Base-by-base conservation (phyloP, 1,140 invertebrate species). In the Reticulitermes speratus region DNA sequence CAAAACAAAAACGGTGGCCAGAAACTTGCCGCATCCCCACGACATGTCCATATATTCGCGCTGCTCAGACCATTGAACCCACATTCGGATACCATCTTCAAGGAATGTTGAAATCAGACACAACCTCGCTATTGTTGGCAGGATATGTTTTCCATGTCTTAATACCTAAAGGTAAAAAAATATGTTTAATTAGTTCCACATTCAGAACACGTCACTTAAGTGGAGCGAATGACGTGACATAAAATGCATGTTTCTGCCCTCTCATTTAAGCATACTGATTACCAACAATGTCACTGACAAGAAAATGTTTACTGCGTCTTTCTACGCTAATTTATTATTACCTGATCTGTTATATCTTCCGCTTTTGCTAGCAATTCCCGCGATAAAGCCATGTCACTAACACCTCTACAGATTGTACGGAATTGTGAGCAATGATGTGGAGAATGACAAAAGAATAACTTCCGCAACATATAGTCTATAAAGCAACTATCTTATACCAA, bases 71-170 rank as follows among this genome's bases (percentile, higher is more conserved):
- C 99, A 99, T 91, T 99, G 99, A 89, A 97, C 96, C 95, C 97
- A 99, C 99, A 99, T 99, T 87, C 99, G 94, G 69, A 99, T 93
- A 1, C 99, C 99, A 94, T 99, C 99, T 93, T 99, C 99, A 48
- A 99, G 93, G 92, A 99, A 99, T 88, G 99, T 99, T 87, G 98
- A 98, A 88, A 99, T 99, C n/a, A 99, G 94, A 91, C 98, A 99
- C 65, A 99, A 92, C 87, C 99, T 94, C 8, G 99, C 99, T 84
- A 99, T 92, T 87, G 98, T 99, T 38, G 99, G 99, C 88, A 99
- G 92, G 86, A 99, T 93, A 91, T 98, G 94, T 92, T 99, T 99
- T 84, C 96, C 95, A 92, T 97, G 96, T 89, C 98, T 94, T 88
- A 98, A 95, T 84, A 99, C 96, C 98, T 99, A 25, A 83, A 83